These are phyloP conservation scores for Argyra leucocephala DNA, from an alignment of 2,888 invertebrate genomes.

Conservation along the genomic window DNA sequence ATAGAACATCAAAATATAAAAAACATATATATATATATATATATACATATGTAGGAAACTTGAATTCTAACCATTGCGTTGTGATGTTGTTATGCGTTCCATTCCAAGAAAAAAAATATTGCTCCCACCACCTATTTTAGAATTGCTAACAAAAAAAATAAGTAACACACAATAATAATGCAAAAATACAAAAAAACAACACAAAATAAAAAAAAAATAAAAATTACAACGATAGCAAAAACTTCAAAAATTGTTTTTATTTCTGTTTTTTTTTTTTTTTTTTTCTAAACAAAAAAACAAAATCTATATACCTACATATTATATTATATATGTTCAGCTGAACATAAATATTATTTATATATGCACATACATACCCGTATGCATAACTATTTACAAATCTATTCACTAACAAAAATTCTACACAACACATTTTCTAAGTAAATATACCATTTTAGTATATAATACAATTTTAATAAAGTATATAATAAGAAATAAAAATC, in stretches of 20 bases:
- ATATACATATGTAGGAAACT: not conserved
- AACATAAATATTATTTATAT: not conserved
- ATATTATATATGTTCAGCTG: too few relatives aligned
- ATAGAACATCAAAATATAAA: not conserved
- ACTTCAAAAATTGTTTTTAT: not conserved
- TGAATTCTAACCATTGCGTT: conserved; percentile 18
- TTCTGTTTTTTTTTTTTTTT: not conserved
- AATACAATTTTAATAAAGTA: not conserved
- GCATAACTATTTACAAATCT: not conserved
- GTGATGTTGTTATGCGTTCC: conserved; percentile 19
- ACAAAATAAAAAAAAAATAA: not conserved
- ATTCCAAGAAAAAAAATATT: conserved; percentile 21
- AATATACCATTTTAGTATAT: not conserved
- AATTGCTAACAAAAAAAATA: not conserved
- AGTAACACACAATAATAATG: not conserved
- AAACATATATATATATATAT: not conserved
- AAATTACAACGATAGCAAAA: not conserved
- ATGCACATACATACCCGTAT: not conserved
- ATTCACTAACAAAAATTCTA: too few relatives aligned
- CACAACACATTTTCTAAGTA: too few relatives aligned
- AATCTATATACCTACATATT: not conserved
- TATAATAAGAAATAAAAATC: not conserved
- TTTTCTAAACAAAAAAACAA: conserved; percentile 16
- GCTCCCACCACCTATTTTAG: conserved; percentile 19
- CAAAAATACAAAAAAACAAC: not conserved